Base-by-base conservation (phyloP, 35 echinoderm and acorn worm genomes). In the Strongylocentrotus purpuratus region DNA sequence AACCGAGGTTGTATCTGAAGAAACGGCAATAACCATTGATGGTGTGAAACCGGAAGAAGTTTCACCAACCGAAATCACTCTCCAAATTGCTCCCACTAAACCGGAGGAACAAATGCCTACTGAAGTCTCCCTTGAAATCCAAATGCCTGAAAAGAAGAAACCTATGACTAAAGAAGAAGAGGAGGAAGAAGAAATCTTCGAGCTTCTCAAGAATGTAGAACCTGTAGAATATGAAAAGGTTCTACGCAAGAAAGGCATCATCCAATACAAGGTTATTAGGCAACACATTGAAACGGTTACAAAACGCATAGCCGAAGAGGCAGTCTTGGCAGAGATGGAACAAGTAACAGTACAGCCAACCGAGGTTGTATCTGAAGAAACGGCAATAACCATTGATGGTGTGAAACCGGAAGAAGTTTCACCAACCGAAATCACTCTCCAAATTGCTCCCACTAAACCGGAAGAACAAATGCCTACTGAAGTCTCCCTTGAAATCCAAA, bases 181-280 rank as follows among this genome's bases (percentile, higher is more conserved):
- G 45, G 87, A 88, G 45, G 86, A 96, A 48, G 92, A 94, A 91
- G 95, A 97, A 86, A 89, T 97, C 91, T 95, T 94, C 94, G 94
- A 97, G 46, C 91, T 97, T 94, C 50, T 97, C 2, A 97, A 97
- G 86, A 94, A 97, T 88, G 95, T 92, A 31, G 85, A 97, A 90
- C 96, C 96, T 31, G 52, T 60, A 15, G 86, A 97, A n/a, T 97
- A 97, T 50, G 96, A 95, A 47, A 97, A 95, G 48, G 78, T 97
- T 94, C 95, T 97, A 12, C 90, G 94, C 12, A 95, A 88, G n/a
- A 90, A 97, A 33, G 92, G 92, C 20, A 85, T 97, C 20, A 85
- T 94, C 48, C 92, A 94, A 78, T 61, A 87, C 86, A 97, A 97
- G 86, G 48, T 22, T 6, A 97, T 97, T 61, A 86, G 94, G 33